These are phyloP conservation scores for Parasteatoda lunata DNA, from an alignment of 2,888 invertebrate genomes.

Conservation along the genomic window DNA sequence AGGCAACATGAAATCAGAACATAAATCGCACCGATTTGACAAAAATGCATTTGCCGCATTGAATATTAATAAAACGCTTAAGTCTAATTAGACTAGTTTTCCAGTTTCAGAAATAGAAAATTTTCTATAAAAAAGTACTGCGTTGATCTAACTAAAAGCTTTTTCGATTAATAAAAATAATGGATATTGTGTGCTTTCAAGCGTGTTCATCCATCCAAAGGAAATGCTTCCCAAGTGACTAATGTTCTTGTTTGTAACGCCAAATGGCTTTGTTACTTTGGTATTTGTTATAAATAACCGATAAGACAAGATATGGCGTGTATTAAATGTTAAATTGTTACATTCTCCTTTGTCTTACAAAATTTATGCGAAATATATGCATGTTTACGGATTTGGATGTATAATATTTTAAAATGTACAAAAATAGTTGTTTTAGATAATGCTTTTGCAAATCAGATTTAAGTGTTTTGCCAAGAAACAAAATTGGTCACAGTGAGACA, in stretches of 20 bases:
- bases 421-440: too few relatives aligned
- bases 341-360: too few relatives aligned
- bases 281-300: neutral
- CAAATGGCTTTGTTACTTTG: slow-evolving; percentile 33
- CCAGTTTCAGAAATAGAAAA: slow-evolving; percentile 27
- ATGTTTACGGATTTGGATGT: too few relatives aligned
- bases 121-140: slow-evolving; percentile 44
- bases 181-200: slow-evolving; percentile 28
- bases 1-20: neutral
- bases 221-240: slow-evolving; percentile 32
- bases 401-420: too few relatives aligned
- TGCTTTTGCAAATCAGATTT: too few relatives aligned
- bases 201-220: neutral
- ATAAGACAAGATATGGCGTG: neutral
- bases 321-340: too few relatives aligned
- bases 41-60: neutral
- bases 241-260: slow-evolving; percentile 45
- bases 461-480: too few relatives aligned
- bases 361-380: too few relatives aligned
- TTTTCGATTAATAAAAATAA: slow-evolving; percentile 54
- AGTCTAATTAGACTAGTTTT: slow-evolving; percentile 43
- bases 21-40: neutral
- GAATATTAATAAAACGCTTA: slow-evolving; percentile 43
- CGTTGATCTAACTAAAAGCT: slow-evolving; percentile 55
- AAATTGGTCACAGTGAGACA: too few relatives aligned